phyloP scores from a whole-genome alignment of 2,888 invertebrate genomes.

The Gasteruption jaculator region DNA sequence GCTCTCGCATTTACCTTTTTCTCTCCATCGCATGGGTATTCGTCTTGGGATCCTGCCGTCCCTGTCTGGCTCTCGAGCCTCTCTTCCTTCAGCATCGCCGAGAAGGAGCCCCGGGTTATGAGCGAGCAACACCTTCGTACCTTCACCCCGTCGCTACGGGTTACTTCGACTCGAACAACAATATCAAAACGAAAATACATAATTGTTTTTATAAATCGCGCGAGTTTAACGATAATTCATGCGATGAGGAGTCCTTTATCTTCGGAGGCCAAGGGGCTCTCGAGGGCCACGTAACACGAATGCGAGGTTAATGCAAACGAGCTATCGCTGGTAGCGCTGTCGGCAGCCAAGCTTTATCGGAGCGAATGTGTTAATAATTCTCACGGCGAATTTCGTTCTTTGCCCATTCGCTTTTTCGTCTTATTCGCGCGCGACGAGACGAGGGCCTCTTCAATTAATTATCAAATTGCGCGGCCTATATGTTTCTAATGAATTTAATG shows the following conservation, averaged over 20 bases:
- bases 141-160: conserved; percentile 22
- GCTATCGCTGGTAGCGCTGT: too few relatives aligned
- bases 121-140: conserved; percentile 31
- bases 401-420: too few relatives aligned
- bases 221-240: too few relatives aligned
- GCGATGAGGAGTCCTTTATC: too few relatives aligned
- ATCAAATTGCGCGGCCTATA: conserved; percentile 28
- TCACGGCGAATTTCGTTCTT: too few relatives aligned
- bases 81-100: conserved; percentile 15
- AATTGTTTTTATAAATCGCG: too few relatives aligned
- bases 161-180: conserved; percentile 10
- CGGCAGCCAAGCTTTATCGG: too few relatives aligned
- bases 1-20: conserved; percentile 14
- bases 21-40: conserved; percentile 4
- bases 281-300: too few relatives aligned
- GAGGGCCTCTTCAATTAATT: conserved; percentile 33
- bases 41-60: conserved; percentile 7
- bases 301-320: conserved; percentile 13
- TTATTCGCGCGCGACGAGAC: background rate
- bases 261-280: too few relatives aligned
- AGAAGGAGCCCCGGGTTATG: conserved; percentile 22
- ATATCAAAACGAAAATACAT: too few relatives aligned
- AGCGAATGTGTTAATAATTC: too few relatives aligned
- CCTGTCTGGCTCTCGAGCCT: conserved; percentile 9
- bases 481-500: conserved; percentile 33